A percentile compares a stretch with the other conserved stretches of the same genome.
Conservation (phyloP, 2,797 vertebrate genomes). For the Danionella dracula region DNA sequence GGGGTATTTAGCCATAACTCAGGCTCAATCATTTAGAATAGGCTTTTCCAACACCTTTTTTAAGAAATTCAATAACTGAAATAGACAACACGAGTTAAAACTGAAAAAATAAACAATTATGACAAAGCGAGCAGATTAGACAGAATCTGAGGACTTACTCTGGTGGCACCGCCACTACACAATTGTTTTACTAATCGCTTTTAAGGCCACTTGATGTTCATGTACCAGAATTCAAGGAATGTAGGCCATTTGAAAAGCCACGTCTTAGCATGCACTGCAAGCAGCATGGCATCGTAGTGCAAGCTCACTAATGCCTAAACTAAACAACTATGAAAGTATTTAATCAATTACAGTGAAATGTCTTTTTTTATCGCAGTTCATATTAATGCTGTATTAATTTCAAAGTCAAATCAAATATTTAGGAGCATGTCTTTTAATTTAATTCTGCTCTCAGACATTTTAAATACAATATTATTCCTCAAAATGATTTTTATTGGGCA, state of each 20-base stretch:
- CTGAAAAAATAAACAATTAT: neutral
- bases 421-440: too few species aligned
- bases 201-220: constrained; percentile 67
- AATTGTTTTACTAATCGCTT: constrained; percentile 71
- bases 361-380: too few species aligned
- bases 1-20: neutral
- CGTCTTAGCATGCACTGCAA: constrained; percentile 50
- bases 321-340: too few species aligned
- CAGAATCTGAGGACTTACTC: constrained; percentile 61
- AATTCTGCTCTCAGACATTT: too few species aligned
- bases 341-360: too few species aligned
- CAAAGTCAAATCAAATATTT: too few species aligned
- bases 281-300: neutral
- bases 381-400: too few species aligned
- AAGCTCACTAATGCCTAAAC: neutral
- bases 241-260: constrained; percentile 70
- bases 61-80: too few species aligned
- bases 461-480: too few species aligned
- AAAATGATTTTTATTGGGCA: too few species aligned
- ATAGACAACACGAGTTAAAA: neutral
- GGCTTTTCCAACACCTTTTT: too few species aligned
- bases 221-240: constrained; percentile 77
- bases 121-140: constrained; percentile 61
- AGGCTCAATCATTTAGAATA: neutral
- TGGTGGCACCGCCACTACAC: constrained; percentile 56